Evolutionary conservation across 2,888 invertebrate genomes (phyloP).

Genomic region (Chymomyza procnemis): DNA sequence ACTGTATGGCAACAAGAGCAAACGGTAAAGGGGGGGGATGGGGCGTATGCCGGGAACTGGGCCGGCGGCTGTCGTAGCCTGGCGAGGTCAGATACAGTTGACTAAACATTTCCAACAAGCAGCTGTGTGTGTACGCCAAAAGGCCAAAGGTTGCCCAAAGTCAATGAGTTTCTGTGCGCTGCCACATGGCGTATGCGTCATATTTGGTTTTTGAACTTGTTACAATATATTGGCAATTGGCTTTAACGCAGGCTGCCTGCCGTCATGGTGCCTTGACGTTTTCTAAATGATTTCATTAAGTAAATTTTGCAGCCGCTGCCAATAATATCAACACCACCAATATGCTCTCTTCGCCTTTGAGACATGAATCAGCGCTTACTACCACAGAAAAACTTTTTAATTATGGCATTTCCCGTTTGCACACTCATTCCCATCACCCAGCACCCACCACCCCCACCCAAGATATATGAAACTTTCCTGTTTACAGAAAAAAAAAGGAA

Average conservation of each 20-base stretch:
- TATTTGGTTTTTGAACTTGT: background rate
- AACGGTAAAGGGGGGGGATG: background rate
- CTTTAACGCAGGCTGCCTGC: background rate
- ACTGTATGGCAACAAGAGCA: background rate
- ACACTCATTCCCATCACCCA: background rate
- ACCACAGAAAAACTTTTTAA: slow-evolving; percentile 5
- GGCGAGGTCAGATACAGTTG: slow-evolving; percentile 67
- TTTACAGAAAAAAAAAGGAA: background rate
- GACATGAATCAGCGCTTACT: background rate
- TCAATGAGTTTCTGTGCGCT: slow-evolving; percentile 56
- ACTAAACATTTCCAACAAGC: slow-evolving; percentile 69
- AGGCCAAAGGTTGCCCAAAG: slow-evolving; percentile 18
- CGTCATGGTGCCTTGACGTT: slow-evolving; percentile 34
- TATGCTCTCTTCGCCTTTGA: background rate
- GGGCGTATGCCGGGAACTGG: background rate
- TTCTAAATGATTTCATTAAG: slow-evolving; percentile 67
- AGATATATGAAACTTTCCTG: no score
- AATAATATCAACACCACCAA: background rate
- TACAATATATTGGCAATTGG: slow-evolving; percentile 30
- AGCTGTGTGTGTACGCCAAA: slow-evolving; percentile 2
- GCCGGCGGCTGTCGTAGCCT: slow-evolving; percentile 19
- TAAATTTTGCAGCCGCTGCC: slow-evolving; percentile 10
- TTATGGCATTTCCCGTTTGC: slow-evolving; percentile 3
- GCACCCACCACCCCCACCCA: no score
- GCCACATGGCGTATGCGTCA: slow-evolving; percentile 62